Conservation (phyloP, 64 coral and sea anemone species). For the Actinia tenebrosa region DNA sequence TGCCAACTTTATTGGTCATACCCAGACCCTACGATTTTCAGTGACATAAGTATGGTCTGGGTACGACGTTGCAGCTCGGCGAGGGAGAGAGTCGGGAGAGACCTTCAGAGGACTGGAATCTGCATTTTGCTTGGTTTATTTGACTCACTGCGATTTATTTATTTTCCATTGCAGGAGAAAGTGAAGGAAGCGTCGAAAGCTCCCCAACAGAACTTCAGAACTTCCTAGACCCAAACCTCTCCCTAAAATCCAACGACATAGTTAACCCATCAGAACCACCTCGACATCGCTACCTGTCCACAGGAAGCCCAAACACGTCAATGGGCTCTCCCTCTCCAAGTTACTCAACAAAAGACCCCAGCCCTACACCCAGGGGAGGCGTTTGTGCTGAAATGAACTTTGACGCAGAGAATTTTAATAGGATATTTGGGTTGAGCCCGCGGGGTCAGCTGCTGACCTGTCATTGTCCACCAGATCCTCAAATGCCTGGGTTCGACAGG, state of each 20-base stretch:
- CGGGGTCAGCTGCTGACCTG: slow-evolving; percentile 74
- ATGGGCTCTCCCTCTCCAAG: slow-evolving; percentile 34
- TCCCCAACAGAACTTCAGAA: slow-evolving; percentile 31
- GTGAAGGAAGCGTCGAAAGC: slow-evolving; percentile 32
- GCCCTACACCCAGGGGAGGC: slow-evolving; percentile 24
- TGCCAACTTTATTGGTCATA: no score
- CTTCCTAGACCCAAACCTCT: slow-evolving; percentile 23
- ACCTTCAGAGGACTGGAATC: no score
- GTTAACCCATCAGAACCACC: slow-evolving; percentile 6
- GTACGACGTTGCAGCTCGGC: no score
- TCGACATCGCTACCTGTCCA: slow-evolving; percentile 27
- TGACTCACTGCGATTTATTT: not conserved
- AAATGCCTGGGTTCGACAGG: slow-evolving; percentile 76
- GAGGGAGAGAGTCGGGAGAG: no score
- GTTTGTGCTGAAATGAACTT: slow-evolving; percentile 27
- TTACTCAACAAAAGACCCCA: slow-evolving; percentile 31
- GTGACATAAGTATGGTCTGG: no score
- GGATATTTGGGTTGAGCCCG: slow-evolving; percentile 53
- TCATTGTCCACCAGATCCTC: slow-evolving; percentile 85
- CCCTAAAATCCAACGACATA: not conserved
- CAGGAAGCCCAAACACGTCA: slow-evolving; percentile 24
- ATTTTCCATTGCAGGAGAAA: slow-evolving; percentile 20
- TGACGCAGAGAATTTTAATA: slow-evolving; percentile 58
- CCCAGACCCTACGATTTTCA: no score
- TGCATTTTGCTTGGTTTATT: no score